Base-by-base conservation (phyloP, 2,113 vertebrate species). In the Excalfactoria chinensis region DNA sequence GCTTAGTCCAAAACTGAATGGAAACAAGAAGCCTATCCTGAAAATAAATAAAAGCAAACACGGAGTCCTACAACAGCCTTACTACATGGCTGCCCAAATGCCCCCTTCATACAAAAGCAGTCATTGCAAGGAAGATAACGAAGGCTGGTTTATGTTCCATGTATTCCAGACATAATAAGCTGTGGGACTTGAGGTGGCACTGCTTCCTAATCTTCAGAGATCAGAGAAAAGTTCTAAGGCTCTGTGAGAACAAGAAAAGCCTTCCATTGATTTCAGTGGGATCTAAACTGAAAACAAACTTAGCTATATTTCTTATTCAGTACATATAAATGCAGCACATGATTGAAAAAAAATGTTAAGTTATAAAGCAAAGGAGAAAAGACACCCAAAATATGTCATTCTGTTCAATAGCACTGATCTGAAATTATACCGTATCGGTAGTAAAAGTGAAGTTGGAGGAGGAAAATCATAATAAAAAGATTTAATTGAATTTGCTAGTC, bases 321-420 rank as follows among this genome's bases (percentile, higher is more conserved):
- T 3, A 30, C 1, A 13, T 41, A 56, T n/a, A 58, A n/a, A 55
- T 41, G 26, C 35, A 80, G 23, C 55, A 90, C 48, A 20, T 51
- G 67, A 75, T 15, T 48, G 53, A 68, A 87, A 76, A 88, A 76
- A 88, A 8, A 62, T 9, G 26, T 11, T 28, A 9, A 43, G 64
- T 85, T 82, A 76, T 41, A 78, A 72, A 82, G 71, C 58, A 79
- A 0, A 66, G 21, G 25, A 86, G 18, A 23, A 78, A 32, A 77
- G 49, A 28, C 17, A 59, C 40, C 10, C 46, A 40, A 40, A 81
- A n/a, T 6, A 77, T 58, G 53, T 4, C 0, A 0, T 63, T 64
- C 28, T 71, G 17, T 34, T 74, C 73, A 53, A 41, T 0, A 88
- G 17, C 30, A 84, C 60, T 12, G n/a, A 67, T 67, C 7, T 84